Conservation (phyloP, 2,888 invertebrate genomes). For the Adela reaumurella region DNA sequence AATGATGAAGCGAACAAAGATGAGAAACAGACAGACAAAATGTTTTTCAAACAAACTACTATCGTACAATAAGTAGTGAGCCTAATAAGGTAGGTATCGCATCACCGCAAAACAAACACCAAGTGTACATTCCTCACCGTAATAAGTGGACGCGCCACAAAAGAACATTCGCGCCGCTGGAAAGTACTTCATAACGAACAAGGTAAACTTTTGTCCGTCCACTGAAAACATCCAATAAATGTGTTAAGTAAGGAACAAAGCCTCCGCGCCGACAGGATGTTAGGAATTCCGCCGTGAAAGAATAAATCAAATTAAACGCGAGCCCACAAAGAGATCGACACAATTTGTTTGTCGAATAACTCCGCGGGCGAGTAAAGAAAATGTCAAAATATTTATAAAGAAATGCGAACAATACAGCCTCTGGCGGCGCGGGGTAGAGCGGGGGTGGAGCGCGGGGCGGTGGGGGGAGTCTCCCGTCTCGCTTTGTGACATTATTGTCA, state of each 20-base stretch:
- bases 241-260: conserved; percentile 48
- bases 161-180: conserved; percentile 18
- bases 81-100: too few species aligned
- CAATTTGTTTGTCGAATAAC: conserved; percentile 45
- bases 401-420: conserved; percentile 49
- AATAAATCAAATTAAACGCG: conserved; percentile 54
- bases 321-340: conserved; percentile 43
- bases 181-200: neutral
- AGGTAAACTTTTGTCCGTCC: conserved; percentile 7
- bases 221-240: conserved; percentile 38
- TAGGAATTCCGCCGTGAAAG: conserved; percentile 40
- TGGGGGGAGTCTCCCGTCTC: conserved; percentile 28
- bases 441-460: too few species aligned
- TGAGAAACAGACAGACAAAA: too few species aligned
- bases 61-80: too few species aligned
- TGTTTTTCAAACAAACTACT: too few species aligned
- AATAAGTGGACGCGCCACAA: conserved; percentile 20
- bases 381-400: conserved; percentile 58
- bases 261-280: conserved; percentile 41
- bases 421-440: conserved; percentile 10
- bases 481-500: conserved; percentile 43
- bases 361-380: conserved; percentile 44
- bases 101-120: too few species aligned
- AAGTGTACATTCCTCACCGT: too few species aligned
- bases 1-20: too few species aligned